Evolutionary conservation across 1,140 invertebrate genomes (phyloP), one percentile per base, ranked within the genome.

Genomic region (Cotesia typhae): DNA sequence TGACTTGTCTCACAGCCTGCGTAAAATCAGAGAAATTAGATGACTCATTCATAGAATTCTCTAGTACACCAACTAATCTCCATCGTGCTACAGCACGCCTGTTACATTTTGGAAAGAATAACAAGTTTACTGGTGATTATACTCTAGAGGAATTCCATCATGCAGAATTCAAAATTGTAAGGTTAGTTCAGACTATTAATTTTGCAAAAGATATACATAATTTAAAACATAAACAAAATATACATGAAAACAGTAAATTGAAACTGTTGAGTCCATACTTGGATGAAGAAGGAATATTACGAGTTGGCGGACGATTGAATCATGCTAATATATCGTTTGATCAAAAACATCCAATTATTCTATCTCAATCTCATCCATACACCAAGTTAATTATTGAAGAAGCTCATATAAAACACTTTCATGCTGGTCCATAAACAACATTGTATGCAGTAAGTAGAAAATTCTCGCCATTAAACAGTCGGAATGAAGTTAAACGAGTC

Each of bases 231-330:
- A 7, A 53, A 14, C 4, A 53, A 53, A 35, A 55, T n/a, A n/a
- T 53, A 37, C 28, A 37, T 4, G 47, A 51, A 28, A 66, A 51
- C 20, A 66, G 47, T 37, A 20, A 51, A 66, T 10, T 53, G 20
- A 66, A 66, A 66, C 41, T 14, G 17, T 41, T 71, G 0, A 53
- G 51, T 28, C 70, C 70, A 53, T 71, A 57, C 20, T 10, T 71
- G 1, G 69, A 71, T 17, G 28, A 51, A 1, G 37, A 70, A 4
- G 57, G 38, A 1, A 38, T 70, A 17, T 7, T 70, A 4, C 57
- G 68, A 6, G 68, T 70, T 5, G 41, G 59, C 0, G 68, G 68
- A 28, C 57, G 68, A 52, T 38, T 70, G 3, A 36, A 61, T 3
- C 38, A 63, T n/a, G 35, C 67, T 1, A 60, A 70, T 14, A 38